These are phyloP conservation scores for Amphimedon queenslandica DNA, from an alignment of 37 sponge, comb jelly and placozoan species.

Conservation along the genomic window DNA sequence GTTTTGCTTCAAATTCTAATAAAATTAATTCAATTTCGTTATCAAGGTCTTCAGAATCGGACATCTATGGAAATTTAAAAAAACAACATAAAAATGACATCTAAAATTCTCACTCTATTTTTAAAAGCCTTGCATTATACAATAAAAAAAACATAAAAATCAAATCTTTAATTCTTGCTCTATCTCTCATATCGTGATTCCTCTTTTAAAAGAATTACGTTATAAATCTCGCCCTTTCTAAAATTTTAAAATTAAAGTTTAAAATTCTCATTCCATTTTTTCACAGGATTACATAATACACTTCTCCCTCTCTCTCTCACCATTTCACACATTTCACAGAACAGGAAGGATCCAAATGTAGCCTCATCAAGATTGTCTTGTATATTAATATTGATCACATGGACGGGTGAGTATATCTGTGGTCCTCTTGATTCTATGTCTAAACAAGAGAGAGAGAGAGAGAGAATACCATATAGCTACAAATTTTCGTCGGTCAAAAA, in stretches of 20 bases:
- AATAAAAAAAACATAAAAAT: no score
- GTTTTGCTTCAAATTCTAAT: slow-evolving; percentile 67
- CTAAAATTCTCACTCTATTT: no score
- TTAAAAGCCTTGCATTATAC: no score
- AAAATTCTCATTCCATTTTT: no score
- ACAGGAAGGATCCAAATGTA: slow-evolving; percentile 87
- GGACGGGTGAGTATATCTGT: slow-evolving; percentile 55
- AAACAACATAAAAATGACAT: neutral
- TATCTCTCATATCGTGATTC: no score
- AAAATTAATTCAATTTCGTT: slow-evolving; percentile 82
- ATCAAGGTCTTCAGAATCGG: slow-evolving; percentile 67
- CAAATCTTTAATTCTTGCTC: no score
- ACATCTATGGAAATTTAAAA: slow-evolving; percentile 35
- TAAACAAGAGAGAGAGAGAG: neutral
- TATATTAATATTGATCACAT: slow-evolving; percentile 92
- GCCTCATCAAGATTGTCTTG: slow-evolving; percentile 99
- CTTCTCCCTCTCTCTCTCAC: slow-evolving; percentile 28
- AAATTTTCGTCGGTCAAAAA: no score
- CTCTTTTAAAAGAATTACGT: no score
- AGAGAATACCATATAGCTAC: neutral
- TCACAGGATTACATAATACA: no score
- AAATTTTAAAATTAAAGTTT: no score
- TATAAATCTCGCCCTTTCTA: no score
- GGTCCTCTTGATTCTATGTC: slow-evolving; percentile 48
- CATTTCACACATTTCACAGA: slow-evolving; percentile 84